These are phyloP conservation scores for Heteromurus nitidus DNA, from an alignment of 2,888 invertebrate species.

Conservation along the genomic window DNA sequence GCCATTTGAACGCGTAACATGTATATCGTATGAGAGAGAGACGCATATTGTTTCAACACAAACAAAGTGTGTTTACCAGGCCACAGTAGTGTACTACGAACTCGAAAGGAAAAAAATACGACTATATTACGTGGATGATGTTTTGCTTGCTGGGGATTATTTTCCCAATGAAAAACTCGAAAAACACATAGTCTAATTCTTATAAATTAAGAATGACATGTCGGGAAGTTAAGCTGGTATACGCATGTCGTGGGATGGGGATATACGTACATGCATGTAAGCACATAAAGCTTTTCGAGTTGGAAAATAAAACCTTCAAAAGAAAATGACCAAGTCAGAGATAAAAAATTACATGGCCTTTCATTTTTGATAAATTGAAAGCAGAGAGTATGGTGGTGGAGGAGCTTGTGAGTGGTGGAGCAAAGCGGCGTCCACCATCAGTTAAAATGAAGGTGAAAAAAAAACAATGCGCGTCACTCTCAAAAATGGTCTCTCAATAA, in stretches of 20 bases:
- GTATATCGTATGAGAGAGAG: too few relatives aligned
- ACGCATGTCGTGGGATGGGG: background rate
- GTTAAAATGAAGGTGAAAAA: too few relatives aligned
- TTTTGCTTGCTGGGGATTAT: conserved; percentile 10
- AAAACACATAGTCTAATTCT: background rate
- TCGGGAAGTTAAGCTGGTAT: conserved; percentile 4
- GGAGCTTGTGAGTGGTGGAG: background rate
- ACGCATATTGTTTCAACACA: too few relatives aligned
- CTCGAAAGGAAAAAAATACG: too few relatives aligned
- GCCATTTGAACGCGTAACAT: too few relatives aligned
- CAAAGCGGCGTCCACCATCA: too few relatives aligned
- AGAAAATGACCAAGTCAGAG: background rate
- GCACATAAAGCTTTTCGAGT: background rate
- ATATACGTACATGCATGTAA: background rate
- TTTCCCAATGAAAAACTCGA: conserved; percentile 13
- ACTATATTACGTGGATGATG: background rate
- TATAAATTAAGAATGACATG: conserved; percentile 38
- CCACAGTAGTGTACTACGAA: too few relatives aligned
- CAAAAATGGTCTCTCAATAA: conserved; percentile 37
- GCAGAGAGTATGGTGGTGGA: background rate
- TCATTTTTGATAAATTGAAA: conserved; percentile 24
- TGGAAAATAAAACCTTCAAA: background rate
- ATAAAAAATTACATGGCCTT: background rate
- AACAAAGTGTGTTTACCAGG: too few relatives aligned
- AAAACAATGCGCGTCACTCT: conserved; percentile 24